These are phyloP conservation scores for Oncorhynchus clarkii DNA, from an alignment of 2,113 vertebrate genomes.

Conservation along the genomic window DNA sequence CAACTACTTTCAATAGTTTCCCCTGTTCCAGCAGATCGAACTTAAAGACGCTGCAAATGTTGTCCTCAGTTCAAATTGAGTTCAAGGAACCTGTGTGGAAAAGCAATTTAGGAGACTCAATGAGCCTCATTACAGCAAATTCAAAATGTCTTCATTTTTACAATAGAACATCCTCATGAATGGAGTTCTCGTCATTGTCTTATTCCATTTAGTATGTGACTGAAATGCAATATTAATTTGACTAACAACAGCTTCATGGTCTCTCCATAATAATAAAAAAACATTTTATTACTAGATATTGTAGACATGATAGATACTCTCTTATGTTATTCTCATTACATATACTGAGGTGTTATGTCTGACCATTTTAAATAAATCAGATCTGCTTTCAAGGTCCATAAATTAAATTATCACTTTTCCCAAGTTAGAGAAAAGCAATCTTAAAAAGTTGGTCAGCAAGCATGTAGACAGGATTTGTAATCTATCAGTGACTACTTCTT, in stretches of 20 bases:
- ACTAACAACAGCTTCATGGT: neutral
- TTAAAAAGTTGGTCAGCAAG: neutral
- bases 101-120: neutral
- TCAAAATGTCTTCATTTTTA: neutral
- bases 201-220: neutral
- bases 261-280: neutral
- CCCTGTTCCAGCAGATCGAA: too few species aligned
- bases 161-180: neutral
- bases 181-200: neutral
- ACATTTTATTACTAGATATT: neutral
- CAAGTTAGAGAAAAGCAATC: neutral
- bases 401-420: neutral
- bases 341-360: neutral
- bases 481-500: neutral
- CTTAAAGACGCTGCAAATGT: too few species aligned
- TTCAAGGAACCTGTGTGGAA: neutral
- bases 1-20: too few species aligned
- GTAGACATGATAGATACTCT: neutral
- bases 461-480: neutral
- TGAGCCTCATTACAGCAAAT: neutral
- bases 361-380: too few species aligned
- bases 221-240: neutral
- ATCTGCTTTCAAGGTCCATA: neutral
- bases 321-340: neutral
- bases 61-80: neutral